Evolutionary conservation across 2,113 vertebrate species (phyloP).

Genomic region (Epinephelus lanceolatus): DNA sequence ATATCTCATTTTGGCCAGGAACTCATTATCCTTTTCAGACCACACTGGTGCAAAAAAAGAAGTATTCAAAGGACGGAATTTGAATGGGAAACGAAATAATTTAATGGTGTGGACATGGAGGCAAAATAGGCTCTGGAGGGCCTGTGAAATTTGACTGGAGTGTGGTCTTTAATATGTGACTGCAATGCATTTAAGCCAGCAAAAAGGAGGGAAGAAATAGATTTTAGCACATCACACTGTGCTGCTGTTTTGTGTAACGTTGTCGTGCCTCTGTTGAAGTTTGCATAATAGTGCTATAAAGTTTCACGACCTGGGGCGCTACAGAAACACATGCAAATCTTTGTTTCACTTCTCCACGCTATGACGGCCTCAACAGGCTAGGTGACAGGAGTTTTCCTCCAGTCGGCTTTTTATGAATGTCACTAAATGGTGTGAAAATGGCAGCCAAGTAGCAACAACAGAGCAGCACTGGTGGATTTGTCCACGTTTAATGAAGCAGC

Average conservation of each 20-base stretch:
- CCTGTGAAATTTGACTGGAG: not conserved
- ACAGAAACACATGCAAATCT: not conserved
- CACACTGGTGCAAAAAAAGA: conserved; percentile 1
- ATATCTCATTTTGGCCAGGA: conserved; percentile 36
- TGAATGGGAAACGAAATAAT: conserved; percentile 50
- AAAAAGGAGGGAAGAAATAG: not conserved
- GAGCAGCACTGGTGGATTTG: conserved; percentile 47
- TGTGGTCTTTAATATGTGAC: conserved; percentile 7
- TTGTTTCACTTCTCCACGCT: not conserved
- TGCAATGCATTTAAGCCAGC: conserved; percentile 17
- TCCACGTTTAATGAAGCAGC: conserved; percentile 65
- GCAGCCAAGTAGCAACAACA: conserved; percentile 26
- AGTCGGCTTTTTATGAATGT: not conserved
- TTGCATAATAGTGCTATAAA: not conserved
- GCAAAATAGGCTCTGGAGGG: conserved; percentile 30
- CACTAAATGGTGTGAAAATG: conserved; percentile 44
- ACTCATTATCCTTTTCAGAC: conserved; percentile 51
- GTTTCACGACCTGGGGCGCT: conserved; percentile 14
- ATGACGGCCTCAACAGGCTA: not conserved
- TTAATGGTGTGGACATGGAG: conserved; percentile 32
- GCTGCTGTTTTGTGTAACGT: not conserved
- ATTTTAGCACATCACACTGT: not conserved
- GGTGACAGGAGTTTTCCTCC: conserved; percentile 13
- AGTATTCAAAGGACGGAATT: conserved; percentile 33
- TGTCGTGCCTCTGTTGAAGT: not conserved